A percentile compares a stretch with the other conserved stretches of the same genome.
Conservation (phyloP, 2,797 vertebrate species). For the Molossus molossus region DNA sequence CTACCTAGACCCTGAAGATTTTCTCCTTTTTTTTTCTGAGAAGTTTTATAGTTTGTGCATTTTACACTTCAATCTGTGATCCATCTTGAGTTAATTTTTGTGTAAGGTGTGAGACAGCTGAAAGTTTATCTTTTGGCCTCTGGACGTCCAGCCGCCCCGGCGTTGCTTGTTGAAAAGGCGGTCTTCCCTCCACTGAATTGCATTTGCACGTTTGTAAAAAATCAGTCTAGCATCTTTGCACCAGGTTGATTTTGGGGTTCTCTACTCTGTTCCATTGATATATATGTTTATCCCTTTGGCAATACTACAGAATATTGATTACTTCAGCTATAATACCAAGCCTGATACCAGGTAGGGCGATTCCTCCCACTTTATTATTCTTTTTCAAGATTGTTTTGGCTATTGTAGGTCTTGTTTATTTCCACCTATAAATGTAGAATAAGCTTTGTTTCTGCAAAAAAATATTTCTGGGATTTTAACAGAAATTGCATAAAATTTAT, state of each 20-base stretch:
- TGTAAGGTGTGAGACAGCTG: background rate
- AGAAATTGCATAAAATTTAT: slow-evolving; percentile 1
- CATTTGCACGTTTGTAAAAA: background rate
- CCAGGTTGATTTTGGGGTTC: background rate
- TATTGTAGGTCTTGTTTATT: background rate
- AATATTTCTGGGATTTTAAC: background rate
- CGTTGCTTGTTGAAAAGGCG: background rate
- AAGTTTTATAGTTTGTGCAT: background rate
- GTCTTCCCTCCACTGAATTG: background rate
- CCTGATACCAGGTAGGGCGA: background rate
- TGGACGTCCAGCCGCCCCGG: background rate
- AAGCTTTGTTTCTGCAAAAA: slow-evolving; percentile 48
- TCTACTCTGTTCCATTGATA: background rate
- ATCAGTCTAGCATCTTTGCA: background rate
- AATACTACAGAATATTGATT: background rate
- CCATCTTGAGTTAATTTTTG: background rate
- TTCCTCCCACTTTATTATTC: slow-evolving; percentile 7
- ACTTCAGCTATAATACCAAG: background rate
- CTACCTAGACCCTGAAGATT: background rate
- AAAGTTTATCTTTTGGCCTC: background rate
- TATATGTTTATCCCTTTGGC: background rate
- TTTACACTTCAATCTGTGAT: background rate
- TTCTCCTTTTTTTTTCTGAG: background rate
- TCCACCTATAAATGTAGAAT: slow-evolving; percentile 14
- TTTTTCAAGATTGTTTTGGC: slow-evolving; percentile 9